phyloP scores from a whole-genome alignment of 2,113 vertebrate species.

The Paradoxurus hermaphroditus region DNA sequence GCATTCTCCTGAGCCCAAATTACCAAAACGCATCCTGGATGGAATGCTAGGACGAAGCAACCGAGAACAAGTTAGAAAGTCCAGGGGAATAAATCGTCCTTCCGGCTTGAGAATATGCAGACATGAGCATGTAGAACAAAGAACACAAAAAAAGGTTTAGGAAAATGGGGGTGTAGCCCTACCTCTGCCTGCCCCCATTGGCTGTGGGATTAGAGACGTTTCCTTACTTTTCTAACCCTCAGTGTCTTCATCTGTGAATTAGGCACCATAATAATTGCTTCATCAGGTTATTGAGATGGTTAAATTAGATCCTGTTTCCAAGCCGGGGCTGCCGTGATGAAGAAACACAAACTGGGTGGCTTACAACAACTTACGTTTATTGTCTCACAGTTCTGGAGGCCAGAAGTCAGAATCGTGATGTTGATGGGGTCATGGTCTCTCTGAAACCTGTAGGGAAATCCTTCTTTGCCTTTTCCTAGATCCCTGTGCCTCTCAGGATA shows the following conservation, averaged over 20 bases:
- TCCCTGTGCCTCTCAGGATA: background rate
- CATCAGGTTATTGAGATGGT: background rate
- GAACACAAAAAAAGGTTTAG: background rate
- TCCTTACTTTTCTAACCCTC: background rate
- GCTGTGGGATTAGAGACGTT: background rate
- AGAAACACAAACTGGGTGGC: accelerated
- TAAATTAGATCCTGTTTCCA: too few relatives aligned
- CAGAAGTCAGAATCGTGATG: background rate
- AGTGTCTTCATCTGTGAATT: background rate
- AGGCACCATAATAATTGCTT: background rate
- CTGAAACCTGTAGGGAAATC: background rate
- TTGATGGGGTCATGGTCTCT: accelerated
- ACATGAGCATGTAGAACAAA: accelerated
- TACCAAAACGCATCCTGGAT: background rate
- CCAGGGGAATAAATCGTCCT: background rate
- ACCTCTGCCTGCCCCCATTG: background rate
- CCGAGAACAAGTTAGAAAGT: background rate
- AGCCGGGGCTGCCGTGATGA: background rate
- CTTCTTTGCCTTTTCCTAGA: background rate
- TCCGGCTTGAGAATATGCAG: background rate
- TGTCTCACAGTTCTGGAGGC: background rate
- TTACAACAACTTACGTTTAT: background rate
- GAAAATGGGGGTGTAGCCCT: too few relatives aligned
- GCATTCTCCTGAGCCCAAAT: background rate
- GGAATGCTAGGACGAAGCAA: background rate